Conservation (phyloP, 2,888 invertebrate genomes). For the Drymonia ruficornis region DNA sequence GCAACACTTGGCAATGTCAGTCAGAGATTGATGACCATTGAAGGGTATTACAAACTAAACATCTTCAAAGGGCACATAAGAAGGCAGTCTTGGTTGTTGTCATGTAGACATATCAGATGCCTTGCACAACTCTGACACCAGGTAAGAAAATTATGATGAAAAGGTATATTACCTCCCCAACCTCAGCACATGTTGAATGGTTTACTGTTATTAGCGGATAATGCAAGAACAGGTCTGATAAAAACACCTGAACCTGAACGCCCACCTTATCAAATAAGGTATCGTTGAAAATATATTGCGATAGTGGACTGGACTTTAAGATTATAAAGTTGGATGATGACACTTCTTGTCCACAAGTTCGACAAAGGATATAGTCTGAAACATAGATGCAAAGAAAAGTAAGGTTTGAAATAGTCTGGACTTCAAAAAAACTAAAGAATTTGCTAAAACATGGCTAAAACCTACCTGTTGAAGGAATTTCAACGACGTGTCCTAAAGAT, state of each 20-base stretch:
- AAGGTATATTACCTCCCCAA: constrained; percentile 68
- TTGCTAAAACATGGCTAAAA: no score
- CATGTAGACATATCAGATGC: no score
- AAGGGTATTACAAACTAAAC: no score
- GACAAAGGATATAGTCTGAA: constrained; percentile 63
- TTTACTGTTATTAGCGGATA: constrained; percentile 56
- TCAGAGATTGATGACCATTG: no score
- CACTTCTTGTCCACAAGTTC: constrained; percentile 57
- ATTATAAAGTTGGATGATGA: constrained; percentile 49
- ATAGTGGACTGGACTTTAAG: constrained; percentile 46
- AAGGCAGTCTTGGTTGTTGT: no score
- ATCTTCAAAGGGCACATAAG: no score
- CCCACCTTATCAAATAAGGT: constrained; percentile 54
- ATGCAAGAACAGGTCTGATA: constrained; percentile 49
- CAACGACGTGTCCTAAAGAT: constrained; percentile 14
- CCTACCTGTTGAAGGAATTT: constrained; percentile 5
- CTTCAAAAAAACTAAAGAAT: background rate
- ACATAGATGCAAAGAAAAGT: constrained; percentile 1
- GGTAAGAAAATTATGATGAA: no score
- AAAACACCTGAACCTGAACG: constrained; percentile 58
- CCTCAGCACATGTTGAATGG: constrained; percentile 51
- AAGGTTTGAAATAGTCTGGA: background rate
- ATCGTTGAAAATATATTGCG: constrained; percentile 54
- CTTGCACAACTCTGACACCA: no score
- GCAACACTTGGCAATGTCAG: no score